Evolutionary conservation across 2,113 vertebrate genomes (phyloP).

Genomic region (Athene cunicularia): DNA sequence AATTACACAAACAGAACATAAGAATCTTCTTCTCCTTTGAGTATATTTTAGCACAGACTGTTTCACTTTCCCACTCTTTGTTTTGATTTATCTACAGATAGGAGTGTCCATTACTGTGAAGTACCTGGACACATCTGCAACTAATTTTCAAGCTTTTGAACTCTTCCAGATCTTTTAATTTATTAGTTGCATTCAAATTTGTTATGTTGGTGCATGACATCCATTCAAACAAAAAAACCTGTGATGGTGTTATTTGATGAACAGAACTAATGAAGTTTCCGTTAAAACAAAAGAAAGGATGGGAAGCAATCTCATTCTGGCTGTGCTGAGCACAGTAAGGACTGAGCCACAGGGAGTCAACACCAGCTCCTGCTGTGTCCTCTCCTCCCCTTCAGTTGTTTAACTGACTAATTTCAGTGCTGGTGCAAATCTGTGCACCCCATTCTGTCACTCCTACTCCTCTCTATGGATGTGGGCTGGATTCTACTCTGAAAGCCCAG

Average conservation of each 20-base stretch:
- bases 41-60: not conserved
- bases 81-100: not conserved
- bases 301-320: not conserved
- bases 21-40: not conserved
- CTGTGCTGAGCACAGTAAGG: not conserved
- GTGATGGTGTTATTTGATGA: not conserved
- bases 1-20: not conserved
- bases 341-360: not conserved
- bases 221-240: not conserved
- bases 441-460: not conserved
- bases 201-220: not conserved
- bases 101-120: not conserved
- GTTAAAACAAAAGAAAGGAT: not conserved
- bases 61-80: not conserved
- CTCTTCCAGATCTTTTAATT: not conserved
- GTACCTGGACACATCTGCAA: not conserved
- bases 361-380: not conserved
- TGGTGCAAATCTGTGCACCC: rapidly evolving
- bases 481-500: not conserved
- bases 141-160: constrained; percentile 5
- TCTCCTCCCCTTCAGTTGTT: not conserved
- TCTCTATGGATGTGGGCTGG: rapidly evolving
- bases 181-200: not conserved
- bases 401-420: not conserved
- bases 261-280: not conserved